Conservation (phyloP, 1,140 invertebrate genomes). For the Halyomorpha halys region DNA sequence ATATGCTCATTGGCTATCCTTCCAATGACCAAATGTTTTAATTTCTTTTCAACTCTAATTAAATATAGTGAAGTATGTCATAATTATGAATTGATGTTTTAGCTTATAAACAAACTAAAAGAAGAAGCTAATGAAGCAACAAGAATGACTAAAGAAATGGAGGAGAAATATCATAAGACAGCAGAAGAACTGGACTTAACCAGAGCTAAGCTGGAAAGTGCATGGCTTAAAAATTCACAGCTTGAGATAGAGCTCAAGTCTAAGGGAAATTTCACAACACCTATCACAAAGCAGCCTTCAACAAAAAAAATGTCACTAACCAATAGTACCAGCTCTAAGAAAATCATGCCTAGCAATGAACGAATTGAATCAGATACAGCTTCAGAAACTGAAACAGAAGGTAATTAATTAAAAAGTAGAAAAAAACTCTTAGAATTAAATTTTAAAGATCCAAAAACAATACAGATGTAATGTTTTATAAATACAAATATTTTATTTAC, state of each 20-base stretch:
- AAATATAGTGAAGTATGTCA: too few relatives aligned
- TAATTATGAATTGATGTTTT: constrained; percentile 26
- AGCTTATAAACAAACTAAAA: constrained; percentile 45
- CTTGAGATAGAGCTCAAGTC: constrained; percentile 52
- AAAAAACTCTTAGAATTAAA: constrained; percentile 1
- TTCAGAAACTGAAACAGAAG: constrained; percentile 32
- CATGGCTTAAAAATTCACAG: constrained; percentile 59
- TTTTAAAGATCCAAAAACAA: too few relatives aligned
- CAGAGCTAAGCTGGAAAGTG: constrained; percentile 64
- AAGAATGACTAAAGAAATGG: constrained; percentile 64
- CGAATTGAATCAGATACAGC: constrained; percentile 33
- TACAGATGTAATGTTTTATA: too few relatives aligned
- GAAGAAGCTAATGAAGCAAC: constrained; percentile 62
- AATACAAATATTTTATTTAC: too few relatives aligned
- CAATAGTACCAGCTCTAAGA: constrained; percentile 18
- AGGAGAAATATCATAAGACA: constrained; percentile 61
- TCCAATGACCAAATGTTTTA: too few relatives aligned
- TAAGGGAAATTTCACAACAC: constrained; percentile 27
- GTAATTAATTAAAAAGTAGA: constrained; percentile 24
- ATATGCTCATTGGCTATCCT: too few relatives aligned
- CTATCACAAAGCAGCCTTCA: constrained; percentile 31
- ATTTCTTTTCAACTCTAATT: too few relatives aligned
- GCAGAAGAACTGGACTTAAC: constrained; percentile 64
- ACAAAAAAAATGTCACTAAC: constrained; percentile 29
- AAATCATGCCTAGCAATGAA: constrained; percentile 28